These are phyloP conservation scores for Emydoidea blandingii DNA, from an alignment of 2,797 vertebrate species.

Conservation along the genomic window DNA sequence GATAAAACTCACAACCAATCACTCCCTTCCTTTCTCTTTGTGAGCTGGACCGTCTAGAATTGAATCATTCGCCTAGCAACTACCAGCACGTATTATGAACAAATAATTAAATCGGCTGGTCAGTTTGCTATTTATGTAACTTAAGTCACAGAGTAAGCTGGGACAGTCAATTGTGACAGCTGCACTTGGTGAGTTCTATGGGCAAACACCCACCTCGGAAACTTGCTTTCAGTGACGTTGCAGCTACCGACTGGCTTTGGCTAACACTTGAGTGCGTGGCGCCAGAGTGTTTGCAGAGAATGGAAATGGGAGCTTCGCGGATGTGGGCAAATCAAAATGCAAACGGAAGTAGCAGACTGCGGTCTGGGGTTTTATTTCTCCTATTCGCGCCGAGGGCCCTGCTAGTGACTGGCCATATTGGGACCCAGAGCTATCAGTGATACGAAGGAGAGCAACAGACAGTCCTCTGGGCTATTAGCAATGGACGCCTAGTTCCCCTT, in stretches of 20 bases:
- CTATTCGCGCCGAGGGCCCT: neutral
- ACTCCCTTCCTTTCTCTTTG: neutral
- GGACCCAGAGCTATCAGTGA: neutral
- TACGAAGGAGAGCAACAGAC: neutral
- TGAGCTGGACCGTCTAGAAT: neutral
- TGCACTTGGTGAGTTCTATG: neutral
- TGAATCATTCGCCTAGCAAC: neutral
- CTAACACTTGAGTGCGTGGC: neutral
- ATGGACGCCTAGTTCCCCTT: neutral
- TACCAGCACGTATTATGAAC: neutral
- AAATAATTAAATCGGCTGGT: accelerated
- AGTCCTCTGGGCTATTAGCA: neutral
- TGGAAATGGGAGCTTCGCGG: neutral
- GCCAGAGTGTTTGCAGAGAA: neutral
- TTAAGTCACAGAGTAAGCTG: neutral
- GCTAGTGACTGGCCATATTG: neutral
- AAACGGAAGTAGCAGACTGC: neutral
- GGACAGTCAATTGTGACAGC: neutral
- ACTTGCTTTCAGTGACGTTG: neutral
- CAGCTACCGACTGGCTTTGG: neutral
- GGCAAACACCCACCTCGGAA: neutral
- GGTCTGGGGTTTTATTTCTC: neutral
- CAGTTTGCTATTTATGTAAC: neutral
- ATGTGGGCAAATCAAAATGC: neutral
- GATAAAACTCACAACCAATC: neutral